These are phyloP conservation scores for Ochotona curzoniae DNA, from an alignment of 2,113 vertebrate species.

Conservation along the genomic window DNA sequence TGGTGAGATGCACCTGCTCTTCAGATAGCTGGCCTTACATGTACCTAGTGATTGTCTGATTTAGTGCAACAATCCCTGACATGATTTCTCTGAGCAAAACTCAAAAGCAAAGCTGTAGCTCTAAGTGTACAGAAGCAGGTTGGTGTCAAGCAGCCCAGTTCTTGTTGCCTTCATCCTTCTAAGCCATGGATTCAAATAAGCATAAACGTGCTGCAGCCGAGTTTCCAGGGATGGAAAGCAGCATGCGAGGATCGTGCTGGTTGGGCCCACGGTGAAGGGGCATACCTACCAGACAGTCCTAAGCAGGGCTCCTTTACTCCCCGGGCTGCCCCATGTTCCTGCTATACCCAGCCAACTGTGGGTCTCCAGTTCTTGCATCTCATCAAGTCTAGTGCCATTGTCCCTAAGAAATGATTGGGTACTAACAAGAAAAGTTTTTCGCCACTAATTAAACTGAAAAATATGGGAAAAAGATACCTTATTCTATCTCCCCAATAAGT, in stretches of 20 bases:
- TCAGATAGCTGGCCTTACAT: constrained; percentile 38
- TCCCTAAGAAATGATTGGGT: background rate
- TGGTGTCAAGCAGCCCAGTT: background rate
- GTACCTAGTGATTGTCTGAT: constrained; percentile 69
- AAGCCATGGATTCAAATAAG: background rate
- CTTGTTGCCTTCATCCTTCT: background rate
- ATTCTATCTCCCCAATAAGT: background rate
- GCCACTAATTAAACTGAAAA: background rate
- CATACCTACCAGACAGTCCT: background rate
- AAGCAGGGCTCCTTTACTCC: background rate
- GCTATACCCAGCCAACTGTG: background rate
- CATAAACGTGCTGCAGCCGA: background rate
- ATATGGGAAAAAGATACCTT: background rate
- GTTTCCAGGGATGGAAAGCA: background rate
- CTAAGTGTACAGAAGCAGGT: background rate
- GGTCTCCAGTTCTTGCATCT: background rate
- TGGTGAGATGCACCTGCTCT: background rate
- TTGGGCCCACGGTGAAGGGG: background rate
- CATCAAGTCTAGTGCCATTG: background rate
- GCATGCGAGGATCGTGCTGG: background rate
- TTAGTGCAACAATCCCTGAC: constrained; percentile 43
- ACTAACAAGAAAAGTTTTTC: background rate
- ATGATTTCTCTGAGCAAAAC: constrained; percentile 20
- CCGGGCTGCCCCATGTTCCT: background rate
- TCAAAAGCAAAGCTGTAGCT: background rate